Evolutionary conservation across 2,797 vertebrate species (phyloP).

Genomic region (Alectoris magna): DNA sequence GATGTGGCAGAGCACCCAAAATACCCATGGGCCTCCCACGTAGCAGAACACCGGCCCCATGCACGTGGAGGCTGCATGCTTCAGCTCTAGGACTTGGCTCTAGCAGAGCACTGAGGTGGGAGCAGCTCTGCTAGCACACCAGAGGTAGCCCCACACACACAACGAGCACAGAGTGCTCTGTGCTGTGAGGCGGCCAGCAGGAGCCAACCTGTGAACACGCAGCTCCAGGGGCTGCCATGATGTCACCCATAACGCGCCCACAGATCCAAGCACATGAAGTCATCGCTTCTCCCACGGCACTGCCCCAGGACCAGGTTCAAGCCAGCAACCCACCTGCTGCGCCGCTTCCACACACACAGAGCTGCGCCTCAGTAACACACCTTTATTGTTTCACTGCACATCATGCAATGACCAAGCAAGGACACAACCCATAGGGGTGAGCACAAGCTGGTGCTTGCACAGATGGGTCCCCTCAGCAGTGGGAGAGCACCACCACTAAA

Average conservation of each 20-base stretch:
- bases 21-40: background rate
- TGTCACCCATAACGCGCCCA: fast-evolving
- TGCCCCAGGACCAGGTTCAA: no score
- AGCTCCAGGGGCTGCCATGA: fast-evolving
- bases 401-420: fast-evolving
- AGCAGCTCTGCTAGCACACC: fast-evolving
- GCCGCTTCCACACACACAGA: background rate
- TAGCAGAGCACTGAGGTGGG: fast-evolving
- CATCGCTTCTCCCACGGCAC: fast-evolving
- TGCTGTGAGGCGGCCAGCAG: fast-evolving
- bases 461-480: fast-evolving
- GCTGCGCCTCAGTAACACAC: background rate
- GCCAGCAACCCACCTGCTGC: fast-evolving
- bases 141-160: background rate
- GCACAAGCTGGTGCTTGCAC: background rate
- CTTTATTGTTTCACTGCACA: slow-evolving; percentile 13
- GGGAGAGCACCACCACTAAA: fast-evolving
- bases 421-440: fast-evolving
- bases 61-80: fast-evolving
- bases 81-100: fast-evolving
- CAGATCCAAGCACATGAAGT: background rate
- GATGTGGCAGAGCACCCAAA: background rate
- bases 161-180: background rate
- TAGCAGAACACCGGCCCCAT: fast-evolving
- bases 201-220: fast-evolving